Evolutionary conservation across 2,113 vertebrate species (phyloP).

Genomic region (Hucho hucho): DNA sequence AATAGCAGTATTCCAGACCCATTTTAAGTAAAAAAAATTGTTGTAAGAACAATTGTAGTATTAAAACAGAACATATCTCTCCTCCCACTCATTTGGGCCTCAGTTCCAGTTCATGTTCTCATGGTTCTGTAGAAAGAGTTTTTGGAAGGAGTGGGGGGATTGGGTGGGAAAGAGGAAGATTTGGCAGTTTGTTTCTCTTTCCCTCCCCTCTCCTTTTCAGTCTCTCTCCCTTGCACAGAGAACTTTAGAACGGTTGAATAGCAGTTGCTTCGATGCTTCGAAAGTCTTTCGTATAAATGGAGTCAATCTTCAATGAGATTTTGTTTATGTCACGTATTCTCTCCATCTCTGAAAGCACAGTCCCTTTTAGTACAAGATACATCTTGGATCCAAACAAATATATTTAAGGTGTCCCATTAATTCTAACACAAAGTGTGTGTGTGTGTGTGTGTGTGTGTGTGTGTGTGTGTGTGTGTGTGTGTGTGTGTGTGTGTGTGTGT

Average conservation of each 20-base stretch:
- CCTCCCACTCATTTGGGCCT: conserved; percentile 30
- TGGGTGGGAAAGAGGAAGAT: conserved; percentile 65
- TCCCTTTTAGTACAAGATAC: conserved; percentile 46
- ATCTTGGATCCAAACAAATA: conserved; percentile 56
- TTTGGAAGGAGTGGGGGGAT: conserved; percentile 52
- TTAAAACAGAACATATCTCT: conserved; percentile 74
- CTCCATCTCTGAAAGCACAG: conserved; percentile 47
- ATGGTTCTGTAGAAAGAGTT: conserved; percentile 46
- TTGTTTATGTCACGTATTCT: conserved; percentile 33
- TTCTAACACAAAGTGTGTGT: conserved; percentile 57
- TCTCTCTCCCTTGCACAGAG: conserved; percentile 24
- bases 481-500: no score
- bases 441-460: no score
- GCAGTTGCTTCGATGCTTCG: conserved; percentile 41
- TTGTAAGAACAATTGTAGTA: conserved; percentile 75
- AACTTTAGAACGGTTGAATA: conserved; percentile 40
- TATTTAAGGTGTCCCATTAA: conserved; percentile 65
- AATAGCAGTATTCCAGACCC: conserved; percentile 64
- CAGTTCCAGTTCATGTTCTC: conserved; percentile 34
- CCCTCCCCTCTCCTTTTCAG: conserved; percentile 48
- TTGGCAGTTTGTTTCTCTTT: conserved; percentile 69
- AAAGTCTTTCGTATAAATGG: conserved; percentile 52
- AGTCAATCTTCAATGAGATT: conserved; percentile 40
- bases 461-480: no score
- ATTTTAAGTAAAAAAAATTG: conserved; percentile 77